Base-by-base conservation (phyloP, 2,888 invertebrate species). In the Leucophenga montana region DNA sequence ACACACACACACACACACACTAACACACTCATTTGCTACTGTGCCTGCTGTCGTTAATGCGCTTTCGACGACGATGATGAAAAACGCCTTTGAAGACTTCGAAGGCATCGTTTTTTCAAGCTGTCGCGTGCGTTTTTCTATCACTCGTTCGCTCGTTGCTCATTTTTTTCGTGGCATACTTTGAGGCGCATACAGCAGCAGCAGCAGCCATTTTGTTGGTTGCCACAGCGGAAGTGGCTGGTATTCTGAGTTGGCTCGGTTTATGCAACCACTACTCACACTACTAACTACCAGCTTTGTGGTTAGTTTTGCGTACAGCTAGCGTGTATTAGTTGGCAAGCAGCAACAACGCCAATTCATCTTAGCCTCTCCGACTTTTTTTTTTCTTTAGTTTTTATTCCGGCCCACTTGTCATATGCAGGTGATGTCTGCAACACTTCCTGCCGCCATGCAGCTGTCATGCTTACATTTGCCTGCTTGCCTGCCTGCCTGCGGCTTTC, bases 241-340 rank as follows among this genome's bases (percentile, higher is more conserved):
- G 3, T 57, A 33, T 53, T 59, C 14, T 18, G 13, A 22, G 13
- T 22, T 56, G 39, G 39, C 39, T 39, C 27, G 27, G 4, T 4
- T 27, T 27, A 27, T 39, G 39, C 39, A 11, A 39, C 39, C 39
- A 11, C n/a, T 20, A 9, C 54, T 22, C 18, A 20, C 18, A 18
- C 22, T 13, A 9, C 0, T 54, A 22, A 13, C 16, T 18, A 16
- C 13, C 61, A 39, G 18, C 39, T 57, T 61, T 61, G 61, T 39
- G 44, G 61, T 61, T 61, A 39, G 61, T 61, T 61, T 61, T 61
- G 39, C 61, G 44, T 61, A 39, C 9, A 61, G 61, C 61, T 14
- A 18, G 33, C 61, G 39, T 31, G 39, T 61, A 20, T 61, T 57
- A n/a, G 57, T 57, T 57, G 57, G 57, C 57, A 27, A 57, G n/a